Evolutionary conservation across 2,888 invertebrate species (phyloP), one percentile per base, ranked within the genome.

Genomic region (Pheosia gnoma): DNA sequence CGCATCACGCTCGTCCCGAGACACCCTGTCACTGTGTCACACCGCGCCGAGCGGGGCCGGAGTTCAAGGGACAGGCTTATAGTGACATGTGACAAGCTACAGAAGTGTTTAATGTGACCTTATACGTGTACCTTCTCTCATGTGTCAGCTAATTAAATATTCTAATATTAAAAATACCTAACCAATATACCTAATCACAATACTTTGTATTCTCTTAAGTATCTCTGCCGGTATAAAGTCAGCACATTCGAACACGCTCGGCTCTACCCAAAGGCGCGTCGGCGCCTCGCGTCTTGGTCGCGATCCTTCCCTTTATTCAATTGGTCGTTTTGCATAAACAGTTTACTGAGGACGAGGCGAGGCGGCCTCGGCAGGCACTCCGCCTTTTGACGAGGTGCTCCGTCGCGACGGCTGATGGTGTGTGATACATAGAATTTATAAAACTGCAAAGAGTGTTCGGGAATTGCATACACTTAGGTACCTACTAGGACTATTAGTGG

Each of bases 311-410:
- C 84, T 85, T 90, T 87, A 90, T 90, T 89, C 88, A 86, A 90
- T 89, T 87, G 85, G 70, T 79, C 82, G 86, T 82, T 91, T 91
- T 86, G 84, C 90, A 91, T 91, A 91, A 91, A 89, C 87, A 85
- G 89, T 91, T 90, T 89, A 90, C 86, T 68, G 77, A 79, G 60
- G 64, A 61, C 66, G 53, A 52, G 65, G 58, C 63, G 45, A 43
- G 39, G 25, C 25, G 53, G 62, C 60, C 63, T 59, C 63, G 52
- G 54, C 66, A 73, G 75, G 70, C 74, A 74, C 71, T 68, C 63
- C 67, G 72, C 75, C 79, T 73, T 71, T 75, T 77, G 73, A 72
- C 71, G 59, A 61, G 64, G 43, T 65, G 25, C 51, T 51, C 51
- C 51, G 51, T 51, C 25, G 51, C 51, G 11, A n/a, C 47, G n/a